Evolutionary conservation across 1,140 invertebrate genomes (phyloP).

Genomic region (Hycleus phaleratus): DNA sequence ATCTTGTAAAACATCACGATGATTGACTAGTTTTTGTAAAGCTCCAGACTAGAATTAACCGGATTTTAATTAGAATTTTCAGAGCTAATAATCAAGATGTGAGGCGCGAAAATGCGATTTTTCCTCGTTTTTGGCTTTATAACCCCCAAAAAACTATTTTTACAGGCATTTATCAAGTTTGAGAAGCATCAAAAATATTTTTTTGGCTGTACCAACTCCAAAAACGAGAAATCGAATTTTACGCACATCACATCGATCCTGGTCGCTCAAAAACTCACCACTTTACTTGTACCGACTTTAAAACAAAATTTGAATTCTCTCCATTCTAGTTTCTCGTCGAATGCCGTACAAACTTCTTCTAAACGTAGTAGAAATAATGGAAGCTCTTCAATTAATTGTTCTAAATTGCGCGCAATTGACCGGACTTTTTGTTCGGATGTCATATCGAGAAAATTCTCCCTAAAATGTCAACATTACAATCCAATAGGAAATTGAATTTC

Average conservation of each 20-base stretch:
- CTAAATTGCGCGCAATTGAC: constrained; percentile 52
- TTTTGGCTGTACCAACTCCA: too few relatives aligned
- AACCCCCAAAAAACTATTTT: too few relatives aligned
- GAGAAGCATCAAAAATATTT: too few relatives aligned
- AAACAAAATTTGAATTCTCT: constrained; percentile 64
- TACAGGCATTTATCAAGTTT: too few relatives aligned
- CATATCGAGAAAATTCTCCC: constrained; percentile 54
- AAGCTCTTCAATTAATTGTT: constrained; percentile 55
- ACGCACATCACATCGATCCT: not conserved
- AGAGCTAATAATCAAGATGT: not conserved
- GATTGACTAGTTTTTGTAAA: constrained; percentile 46
- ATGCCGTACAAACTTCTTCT: constrained; percentile 51
- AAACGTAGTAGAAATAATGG: constrained; percentile 54
- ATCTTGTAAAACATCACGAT: constrained; percentile 42
- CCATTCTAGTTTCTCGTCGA: constrained; percentile 59
- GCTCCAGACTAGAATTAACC: constrained; percentile 44
- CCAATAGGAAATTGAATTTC: not conserved
- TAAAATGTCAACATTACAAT: constrained; percentile 27
- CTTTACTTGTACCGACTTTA: constrained; percentile 60
- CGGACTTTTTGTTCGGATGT: constrained; percentile 50
- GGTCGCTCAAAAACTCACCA: constrained; percentile 43
- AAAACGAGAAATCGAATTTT: too few relatives aligned
- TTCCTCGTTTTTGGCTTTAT: not conserved
- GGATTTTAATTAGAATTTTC: not conserved
- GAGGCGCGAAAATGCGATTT: not conserved